Evolutionary conservation across 2,113 vertebrate genomes (phyloP).

Genomic region (Chrysochloris asiatica): DNA sequence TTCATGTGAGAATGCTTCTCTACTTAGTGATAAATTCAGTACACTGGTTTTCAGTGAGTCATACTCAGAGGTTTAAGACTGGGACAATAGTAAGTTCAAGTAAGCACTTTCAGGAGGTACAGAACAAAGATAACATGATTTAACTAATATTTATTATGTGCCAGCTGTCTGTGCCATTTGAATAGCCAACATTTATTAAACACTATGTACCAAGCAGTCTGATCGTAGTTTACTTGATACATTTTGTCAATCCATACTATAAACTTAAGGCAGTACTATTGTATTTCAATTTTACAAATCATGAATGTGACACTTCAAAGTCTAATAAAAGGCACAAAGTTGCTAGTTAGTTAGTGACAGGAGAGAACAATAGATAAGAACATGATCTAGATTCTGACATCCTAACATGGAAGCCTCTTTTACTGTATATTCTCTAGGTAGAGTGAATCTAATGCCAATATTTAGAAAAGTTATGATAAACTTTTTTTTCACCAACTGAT

Average conservation of each 20-base stretch:
- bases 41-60: neutral
- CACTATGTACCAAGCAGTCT: neutral
- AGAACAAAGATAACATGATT: neutral
- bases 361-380: neutral
- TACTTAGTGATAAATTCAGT: neutral
- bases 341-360: neutral
- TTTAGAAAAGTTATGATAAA: no score
- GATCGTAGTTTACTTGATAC: neutral
- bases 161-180: no score
- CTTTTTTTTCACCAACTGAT: neutral
- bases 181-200: conserved; percentile 31
- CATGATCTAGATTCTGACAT: neutral
- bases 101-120: neutral
- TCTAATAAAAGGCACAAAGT: neutral
- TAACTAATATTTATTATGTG: neutral
- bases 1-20: neutral
- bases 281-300: neutral
- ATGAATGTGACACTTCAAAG: neutral
- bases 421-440: neutral
- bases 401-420: neutral
- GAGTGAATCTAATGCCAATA: no score
- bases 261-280: neutral
- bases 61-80: neutral
- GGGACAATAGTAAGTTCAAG: neutral
- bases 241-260: neutral